A percentile compares a stretch with the other conserved stretches of the same genome.
These are phyloP conservation scores for Merops nubicus DNA, from an alignment of 2,113 vertebrate species.

Conservation along the genomic window DNA sequence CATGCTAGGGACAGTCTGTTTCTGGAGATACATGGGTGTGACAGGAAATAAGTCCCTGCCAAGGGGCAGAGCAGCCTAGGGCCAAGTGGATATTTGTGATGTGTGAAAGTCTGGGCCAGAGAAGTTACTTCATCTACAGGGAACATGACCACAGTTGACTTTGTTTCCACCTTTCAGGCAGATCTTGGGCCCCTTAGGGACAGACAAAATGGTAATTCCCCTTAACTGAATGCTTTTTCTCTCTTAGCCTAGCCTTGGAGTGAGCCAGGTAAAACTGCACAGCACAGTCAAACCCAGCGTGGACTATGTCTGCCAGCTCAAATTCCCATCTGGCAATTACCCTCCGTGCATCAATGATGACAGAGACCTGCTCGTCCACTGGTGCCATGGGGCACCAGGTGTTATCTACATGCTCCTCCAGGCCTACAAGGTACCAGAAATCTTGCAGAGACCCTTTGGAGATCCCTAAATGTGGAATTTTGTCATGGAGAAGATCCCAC, in stretches of 20 bases:
- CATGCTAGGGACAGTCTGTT: not conserved
- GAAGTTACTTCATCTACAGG: not conserved
- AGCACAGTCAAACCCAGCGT: slow-evolving; percentile 89
- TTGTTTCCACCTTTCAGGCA: not conserved
- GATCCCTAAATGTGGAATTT: not conserved
- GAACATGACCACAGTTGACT: not conserved
- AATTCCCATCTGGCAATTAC: slow-evolving; percentile 91
- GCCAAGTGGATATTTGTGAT: not conserved
- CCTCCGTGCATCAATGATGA: slow-evolving; percentile 88
- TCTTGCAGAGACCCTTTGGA: not conserved
- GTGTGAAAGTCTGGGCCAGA: not conserved
- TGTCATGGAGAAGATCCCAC: not conserved
- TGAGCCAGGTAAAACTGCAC: slow-evolving; percentile 78
- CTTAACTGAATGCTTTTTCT: not conserved
- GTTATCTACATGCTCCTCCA: slow-evolving; percentile 94
- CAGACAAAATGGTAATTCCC: not conserved
- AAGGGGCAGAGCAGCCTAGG: not conserved
- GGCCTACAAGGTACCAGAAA: slow-evolving; percentile 86
- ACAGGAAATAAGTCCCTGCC: not conserved
- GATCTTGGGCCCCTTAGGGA: not conserved
- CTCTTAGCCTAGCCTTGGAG: slow-evolving; percentile 73
- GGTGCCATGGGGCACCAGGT: slow-evolving; percentile 95
- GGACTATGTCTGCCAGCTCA: slow-evolving; percentile 88
- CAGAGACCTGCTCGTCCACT: slow-evolving; percentile 92
- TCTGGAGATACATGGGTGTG: not conserved